Base-by-base conservation (phyloP, 2,113 vertebrate genomes). In the Anas platyrhynchos region DNA sequence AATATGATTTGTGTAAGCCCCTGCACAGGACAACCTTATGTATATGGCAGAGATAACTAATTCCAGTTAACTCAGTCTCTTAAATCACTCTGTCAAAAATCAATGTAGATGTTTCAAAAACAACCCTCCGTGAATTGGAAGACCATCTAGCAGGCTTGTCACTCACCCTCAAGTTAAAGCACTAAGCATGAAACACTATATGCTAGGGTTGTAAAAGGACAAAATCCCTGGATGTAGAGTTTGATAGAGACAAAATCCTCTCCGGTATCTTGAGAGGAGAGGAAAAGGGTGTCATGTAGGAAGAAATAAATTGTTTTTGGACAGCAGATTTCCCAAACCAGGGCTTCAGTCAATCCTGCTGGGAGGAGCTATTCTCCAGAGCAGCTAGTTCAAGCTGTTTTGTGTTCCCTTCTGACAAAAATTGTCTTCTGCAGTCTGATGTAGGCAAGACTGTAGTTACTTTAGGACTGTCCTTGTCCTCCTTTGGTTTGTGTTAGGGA, bases 391-490 rank as follows among this genome's bases (percentile, higher is more conserved):
- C 26, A 4, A 46, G 52, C 11, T 52, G 48, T 67, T 68, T 27
- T 44, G 48, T 52, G 63, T 46, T 83, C 48, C 77, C 32, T 86
- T 55, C 63, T 8, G 14, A 54, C 29, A 34, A 77, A 86, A 81
- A 61, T 29, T 7, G 31, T 73, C 69, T 72, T 14, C 43, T 46
- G 71, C 62, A 23, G 56, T 13, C 61, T 87, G 78, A 78, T 89
- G 62, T 1, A 71, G 63, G 44, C 55, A 52, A 62, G 61, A 18
- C 41, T 85, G 78, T 52, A 25, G 75, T 31, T 75, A 66, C 86
- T 93, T 79, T 29, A 32, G 22, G 58, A 83, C 44, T 61, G 86
- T 86, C 88, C 72, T 94, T 94, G 93, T 90, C 89, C 93, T 94
- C 86, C 67, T 86, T 93, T 56, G 44, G 58, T 7, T 78, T n/a